Evolutionary conservation across 2,113 vertebrate genomes (phyloP), one percentile per base, ranked within the genome.

Genomic region (Hystrix cristata): DNA sequence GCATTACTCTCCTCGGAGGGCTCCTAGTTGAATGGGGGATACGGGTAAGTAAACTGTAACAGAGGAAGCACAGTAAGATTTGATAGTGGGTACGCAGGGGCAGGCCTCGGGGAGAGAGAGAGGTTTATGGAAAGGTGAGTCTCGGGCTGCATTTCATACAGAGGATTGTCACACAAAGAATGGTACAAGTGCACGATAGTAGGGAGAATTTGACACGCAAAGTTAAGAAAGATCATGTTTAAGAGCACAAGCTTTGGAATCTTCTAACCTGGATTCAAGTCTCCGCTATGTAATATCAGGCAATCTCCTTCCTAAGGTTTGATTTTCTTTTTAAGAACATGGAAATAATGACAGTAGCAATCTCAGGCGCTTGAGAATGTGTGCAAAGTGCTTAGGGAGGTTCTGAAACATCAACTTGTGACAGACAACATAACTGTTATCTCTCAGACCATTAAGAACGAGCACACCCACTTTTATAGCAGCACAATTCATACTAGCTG

Each of bases 311-410:
- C 67, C 76, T 87, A 84, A 92, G 72, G 43, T 80, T 83, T 55
- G 60, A 14, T 80, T 60, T 95, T 90, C 53, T 91, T 57, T 80
- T 57, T 29, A 92, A 51, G 38, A 71, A 93, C 65, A 71, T 69
- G 38, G 10, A 1, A 29, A 72, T 21, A 16, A 86, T n/a, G 27
- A 38, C 0, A 16, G 27, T 29, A 87, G 74, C 6, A 31, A 84
- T 71, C 57, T 95, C 55, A 62, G 43, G 25, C 43, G 8, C 34
- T 15, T 29, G 38, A 80, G 53, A 59, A 57, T 16, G 9, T 9
- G 34, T 1, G 4, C 14, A 67, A 78, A 90, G 12, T 48, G 1
- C 34, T 78, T 60, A 88, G 27, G 12, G 46, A 23, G 43, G 16
- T 71, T 83, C 38, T 27, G 31, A 43, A 60, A 46, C 19, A 46